Evolutionary conservation across 2,113 vertebrate species (phyloP), one percentile per base, ranked within the genome.

Genomic region (Pterocles orientalis): DNA sequence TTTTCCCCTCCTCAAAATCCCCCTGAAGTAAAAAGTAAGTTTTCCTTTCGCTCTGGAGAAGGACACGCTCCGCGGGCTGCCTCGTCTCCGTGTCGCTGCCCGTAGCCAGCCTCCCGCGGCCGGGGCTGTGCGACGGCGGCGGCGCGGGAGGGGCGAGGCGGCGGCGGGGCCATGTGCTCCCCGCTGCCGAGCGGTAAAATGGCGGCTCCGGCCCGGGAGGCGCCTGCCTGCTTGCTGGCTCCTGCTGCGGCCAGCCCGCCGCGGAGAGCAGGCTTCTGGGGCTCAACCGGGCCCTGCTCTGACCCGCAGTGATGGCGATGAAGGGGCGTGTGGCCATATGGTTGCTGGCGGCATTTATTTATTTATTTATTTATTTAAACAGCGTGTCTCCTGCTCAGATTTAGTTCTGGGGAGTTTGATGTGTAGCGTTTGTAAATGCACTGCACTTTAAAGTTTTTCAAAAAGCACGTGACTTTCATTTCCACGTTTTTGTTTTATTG

Each of bases 21-120:
- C 18, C 56, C 41, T 31, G 75, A 79, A 24, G 45, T 41, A 41
- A 36, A 89, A 80, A 77, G 95, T 95, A 94, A 96, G 95, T 96
- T 71, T 86, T 45, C 23, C 41, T 41, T 66, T 82, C 31, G 24
- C 43, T 53, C 50, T 8, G 12, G 25, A 39, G 33, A 39, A 54
- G 13, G 9, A 24, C 18, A 4, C 7, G 29, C 26, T 4, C 31
- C 8, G 53, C 23, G 53, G 31, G 9, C 43, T 14, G 4, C 31
- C 47, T 13, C 10, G 31, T 13, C 53, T 1, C 57, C 19, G 14
- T 5, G 68, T 14, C 28, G 24, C 12, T 39, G 39, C 7, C 25
- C 23, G 5, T 12, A 9, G 61, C 53, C 8, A 10, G 7, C 29
- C 31, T 28, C 24, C n/a, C 56, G 13, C 23, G 2, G 34, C 31